phyloP scores from a whole-genome alignment of 2,797 vertebrate genomes.

The Zenarchopterus dispar region DNA sequence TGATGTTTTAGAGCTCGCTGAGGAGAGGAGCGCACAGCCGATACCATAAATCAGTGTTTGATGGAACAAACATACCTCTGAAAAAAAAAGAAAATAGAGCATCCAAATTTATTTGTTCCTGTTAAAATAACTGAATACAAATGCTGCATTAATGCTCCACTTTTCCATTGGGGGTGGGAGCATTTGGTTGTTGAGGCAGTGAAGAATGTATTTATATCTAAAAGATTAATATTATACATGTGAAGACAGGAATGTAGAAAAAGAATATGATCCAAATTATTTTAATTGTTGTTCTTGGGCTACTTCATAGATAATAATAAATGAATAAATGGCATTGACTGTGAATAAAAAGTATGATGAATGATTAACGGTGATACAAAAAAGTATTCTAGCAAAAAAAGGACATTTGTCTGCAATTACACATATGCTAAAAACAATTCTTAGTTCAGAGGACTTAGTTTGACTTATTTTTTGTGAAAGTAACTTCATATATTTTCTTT shows the following conservation, averaged over 20 bases:
- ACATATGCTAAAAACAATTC: no score
- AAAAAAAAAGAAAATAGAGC: constrained; percentile 40
- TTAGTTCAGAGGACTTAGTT: no score
- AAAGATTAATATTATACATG: constrained; percentile 20
- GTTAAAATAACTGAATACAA: constrained; percentile 51
- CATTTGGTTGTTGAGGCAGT: constrained; percentile 18
- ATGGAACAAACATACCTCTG: constrained; percentile 76
- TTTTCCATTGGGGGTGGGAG: neutral
- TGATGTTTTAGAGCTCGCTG: constrained; percentile 73
- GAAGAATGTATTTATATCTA: constrained; percentile 24
- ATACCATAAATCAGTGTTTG: constrained; percentile 75
- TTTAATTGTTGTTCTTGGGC: no score
- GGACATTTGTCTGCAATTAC: no score
- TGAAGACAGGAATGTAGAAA: neutral
- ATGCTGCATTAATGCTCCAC: constrained; percentile 61
- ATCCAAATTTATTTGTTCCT: constrained; percentile 20
- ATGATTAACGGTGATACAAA: no score
- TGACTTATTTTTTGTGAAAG: no score
- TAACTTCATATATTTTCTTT: no score
- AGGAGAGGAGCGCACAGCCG: constrained; percentile 54
- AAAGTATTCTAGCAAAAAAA: no score
- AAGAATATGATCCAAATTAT: no score
- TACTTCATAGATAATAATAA: no score
- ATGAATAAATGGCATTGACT: no score
- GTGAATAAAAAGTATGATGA: no score